phyloP scores from a whole-genome alignment of 1,140 invertebrate genomes.

The Telenomus remus region DNA sequence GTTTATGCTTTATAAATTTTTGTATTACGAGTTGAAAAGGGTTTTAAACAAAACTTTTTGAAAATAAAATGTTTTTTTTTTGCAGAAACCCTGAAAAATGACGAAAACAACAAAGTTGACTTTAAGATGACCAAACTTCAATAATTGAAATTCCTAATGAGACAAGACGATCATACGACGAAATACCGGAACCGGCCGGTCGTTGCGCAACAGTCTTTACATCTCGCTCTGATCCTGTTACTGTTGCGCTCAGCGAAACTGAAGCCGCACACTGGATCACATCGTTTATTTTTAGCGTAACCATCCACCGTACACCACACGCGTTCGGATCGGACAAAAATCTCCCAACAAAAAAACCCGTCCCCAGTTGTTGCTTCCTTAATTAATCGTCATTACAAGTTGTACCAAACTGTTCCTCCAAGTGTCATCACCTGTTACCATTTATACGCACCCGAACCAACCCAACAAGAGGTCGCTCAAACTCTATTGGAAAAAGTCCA shows the following conservation, averaged over 20 bases:
- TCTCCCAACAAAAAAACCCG: neutral
- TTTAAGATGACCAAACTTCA: conserved; percentile 10
- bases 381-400: too few relatives aligned
- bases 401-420: too few relatives aligned
- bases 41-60: too few relatives aligned
- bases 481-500: neutral
- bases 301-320: conserved; percentile 11
- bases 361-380: neutral
- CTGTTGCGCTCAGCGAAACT: conserved; percentile 58
- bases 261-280: conserved; percentile 65
- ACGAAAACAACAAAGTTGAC: neutral
- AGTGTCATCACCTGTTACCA: too few relatives aligned
- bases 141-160: conserved; percentile 15
- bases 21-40: too few relatives aligned
- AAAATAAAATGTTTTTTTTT: too few relatives aligned
- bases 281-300: conserved; percentile 69
- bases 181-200: conserved; percentile 35
- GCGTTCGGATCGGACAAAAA: neutral
- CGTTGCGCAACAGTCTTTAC: conserved; percentile 27
- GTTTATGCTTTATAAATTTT: too few relatives aligned
- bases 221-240: conserved; percentile 40
- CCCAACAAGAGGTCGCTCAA: neutral
- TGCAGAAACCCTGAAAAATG: too few relatives aligned
- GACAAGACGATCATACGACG: conserved; percentile 14
- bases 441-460: too few relatives aligned